A percentile compares a stretch with the other conserved stretches of the same genome.
phyloP scores from a whole-genome alignment of 1,140 invertebrate genomes.

The Drosophila virilis region DNA sequence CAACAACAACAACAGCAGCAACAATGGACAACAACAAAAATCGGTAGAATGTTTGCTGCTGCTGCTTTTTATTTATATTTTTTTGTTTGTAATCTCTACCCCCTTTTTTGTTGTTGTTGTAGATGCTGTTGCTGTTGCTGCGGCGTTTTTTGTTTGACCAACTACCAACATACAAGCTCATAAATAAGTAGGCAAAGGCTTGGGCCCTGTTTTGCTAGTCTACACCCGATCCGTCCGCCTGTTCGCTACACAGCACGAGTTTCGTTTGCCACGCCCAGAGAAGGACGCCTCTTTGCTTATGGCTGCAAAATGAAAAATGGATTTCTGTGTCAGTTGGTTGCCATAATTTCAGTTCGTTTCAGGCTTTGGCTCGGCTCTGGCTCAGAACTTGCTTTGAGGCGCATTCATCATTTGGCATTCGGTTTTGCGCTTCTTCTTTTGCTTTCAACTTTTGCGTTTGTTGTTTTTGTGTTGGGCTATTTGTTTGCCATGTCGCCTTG shows the following conservation, averaged over 20 bases:
- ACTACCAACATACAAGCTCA: constrained; percentile 78
- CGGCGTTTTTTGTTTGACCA: constrained; percentile 64
- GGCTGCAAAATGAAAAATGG: constrained; percentile 77
- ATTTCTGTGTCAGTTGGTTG: constrained; percentile 83
- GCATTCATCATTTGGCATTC: constrained; percentile 81
- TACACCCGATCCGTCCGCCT: not conserved
- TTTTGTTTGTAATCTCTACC: constrained; percentile 76
- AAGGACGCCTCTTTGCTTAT: constrained; percentile 51
- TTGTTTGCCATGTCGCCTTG: constrained; percentile 54
- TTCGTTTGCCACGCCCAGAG: constrained; percentile 27
- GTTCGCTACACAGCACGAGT: not conserved
- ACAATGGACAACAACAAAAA: constrained; percentile 59
- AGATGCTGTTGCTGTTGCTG: constrained; percentile 17
- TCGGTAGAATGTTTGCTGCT: constrained; percentile 74
- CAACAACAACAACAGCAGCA: constrained; percentile 23
- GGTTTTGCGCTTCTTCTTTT: constrained; percentile 15
- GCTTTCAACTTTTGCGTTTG: constrained; percentile 26
- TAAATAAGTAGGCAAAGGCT: constrained; percentile 79
- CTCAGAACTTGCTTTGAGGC: constrained; percentile 58
- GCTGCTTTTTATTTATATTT: constrained; percentile 77
- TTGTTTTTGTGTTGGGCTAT: constrained; percentile 35
- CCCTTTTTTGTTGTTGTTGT: constrained; percentile 55
- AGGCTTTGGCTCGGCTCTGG: constrained; percentile 35
- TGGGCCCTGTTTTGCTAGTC: constrained; percentile 22
- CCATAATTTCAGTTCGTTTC: constrained; percentile 73